Evolutionary conservation across 2,113 vertebrate species (phyloP).

Genomic region (Microtus montanus): DNA sequence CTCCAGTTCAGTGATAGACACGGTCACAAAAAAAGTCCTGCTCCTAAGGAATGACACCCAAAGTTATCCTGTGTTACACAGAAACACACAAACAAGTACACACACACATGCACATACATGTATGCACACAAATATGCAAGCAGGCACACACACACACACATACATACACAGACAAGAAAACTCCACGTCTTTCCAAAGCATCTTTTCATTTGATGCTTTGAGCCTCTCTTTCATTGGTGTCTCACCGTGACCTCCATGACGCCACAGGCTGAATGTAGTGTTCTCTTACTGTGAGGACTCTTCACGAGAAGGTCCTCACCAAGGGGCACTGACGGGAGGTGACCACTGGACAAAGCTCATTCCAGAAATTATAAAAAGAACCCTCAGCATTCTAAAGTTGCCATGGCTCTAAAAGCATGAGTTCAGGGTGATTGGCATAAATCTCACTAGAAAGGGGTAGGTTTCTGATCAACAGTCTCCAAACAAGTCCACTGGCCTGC

Average conservation of each 20-base stretch:
- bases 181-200: not conserved
- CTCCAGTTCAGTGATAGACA: not conserved
- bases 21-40: not conserved
- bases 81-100: not conserved
- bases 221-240: not conserved
- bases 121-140: not conserved
- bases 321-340: too few relatives aligned
- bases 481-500: too few relatives aligned
- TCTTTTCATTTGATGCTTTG: not conserved
- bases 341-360: not conserved
- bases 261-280: rapidly evolving
- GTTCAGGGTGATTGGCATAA: not conserved
- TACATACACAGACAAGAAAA: not conserved
- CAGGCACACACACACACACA: not conserved
- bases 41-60: not conserved
- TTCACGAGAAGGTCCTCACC: rapidly evolving
- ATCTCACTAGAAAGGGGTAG: not conserved
- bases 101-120: not conserved
- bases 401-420: not conserved
- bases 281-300: rapidly evolving
- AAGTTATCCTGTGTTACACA: not conserved
- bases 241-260: rapidly evolving
- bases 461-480: not conserved
- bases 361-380: not conserved
- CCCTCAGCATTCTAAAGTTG: not conserved